Evolutionary conservation across 2,113 vertebrate species (phyloP), one percentile per base, ranked within the genome.

Genomic region (Channa argus): DNA sequence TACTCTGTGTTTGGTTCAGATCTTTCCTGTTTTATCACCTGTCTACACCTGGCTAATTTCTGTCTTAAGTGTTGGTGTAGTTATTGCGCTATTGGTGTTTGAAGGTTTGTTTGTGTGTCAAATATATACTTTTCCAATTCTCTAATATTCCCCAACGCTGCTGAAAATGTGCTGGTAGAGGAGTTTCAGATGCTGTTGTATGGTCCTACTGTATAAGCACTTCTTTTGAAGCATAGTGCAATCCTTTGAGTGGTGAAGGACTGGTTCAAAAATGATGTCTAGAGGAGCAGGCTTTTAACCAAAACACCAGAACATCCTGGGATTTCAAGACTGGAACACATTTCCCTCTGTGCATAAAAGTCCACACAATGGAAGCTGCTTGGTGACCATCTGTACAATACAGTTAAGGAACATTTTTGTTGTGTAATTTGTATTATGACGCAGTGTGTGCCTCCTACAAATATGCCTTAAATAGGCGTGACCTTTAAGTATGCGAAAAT

Each of bases 401-500:
- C 56, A 39, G 24, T 12, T 56, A 47, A 59, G 50, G 43, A 36
- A 47, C 15, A 45, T 61, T 71, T 82, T 11, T 38, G 47, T 56
- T 34, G 14, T 72, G 39, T 64, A 38, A 74, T 63, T 68, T 54
- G 3, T 62, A 2, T 43, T 8, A 9, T 50, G 45, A 77, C 14
- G 6, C 47, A 49, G 59, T 45, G 47, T 47, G 13, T 3, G 1
- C 37, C 74, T 11, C 41, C 56, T 63, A 74, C 64, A 74, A 53
- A 7, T 37, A 15, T 37, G 63, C 50, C 36, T 74, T 71, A 45
- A 74, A 74, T 64, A 63, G 43, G 37, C 39, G 14, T 83, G 53
- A 83, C 58, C 53, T 83, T 86, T 82, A 62, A 53, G 10, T 33
- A 14, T 58, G n/a, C 5, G 38, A 34, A 46, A 67, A 60, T 74